Percentiles rank a stretch among this genome's conserved stretches.
phyloP scores from a whole-genome alignment of 2,113 vertebrate species.

The Propithecus coquereli region DNA sequence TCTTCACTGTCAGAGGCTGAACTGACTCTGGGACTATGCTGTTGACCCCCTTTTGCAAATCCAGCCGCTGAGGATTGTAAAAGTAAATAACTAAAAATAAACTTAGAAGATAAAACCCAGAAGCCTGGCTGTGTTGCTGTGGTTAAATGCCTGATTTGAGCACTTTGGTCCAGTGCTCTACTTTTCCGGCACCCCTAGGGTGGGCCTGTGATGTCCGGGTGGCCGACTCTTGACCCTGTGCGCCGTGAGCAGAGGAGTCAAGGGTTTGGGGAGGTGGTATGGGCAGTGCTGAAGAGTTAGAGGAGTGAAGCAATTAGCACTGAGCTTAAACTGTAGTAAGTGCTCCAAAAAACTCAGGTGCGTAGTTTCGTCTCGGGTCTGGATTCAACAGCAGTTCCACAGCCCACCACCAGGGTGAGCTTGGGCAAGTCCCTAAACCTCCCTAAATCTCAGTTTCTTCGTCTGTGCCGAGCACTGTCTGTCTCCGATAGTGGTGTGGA shows the following conservation, averaged over 20 bases:
- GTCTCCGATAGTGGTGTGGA: background rate
- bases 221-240: no score
- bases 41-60: background rate
- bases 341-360: background rate
- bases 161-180: background rate
- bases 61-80: background rate
- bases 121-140: slow-evolving; percentile 12
- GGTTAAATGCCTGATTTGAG: background rate
- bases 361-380: background rate
- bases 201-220: background rate
- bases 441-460: background rate
- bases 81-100: slow-evolving; percentile 44
- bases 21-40: background rate
- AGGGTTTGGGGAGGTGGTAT: background rate
- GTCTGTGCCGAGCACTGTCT: fast-evolving
- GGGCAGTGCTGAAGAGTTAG: background rate
- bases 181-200: background rate
- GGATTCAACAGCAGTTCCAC: background rate
- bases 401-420: fast-evolving
- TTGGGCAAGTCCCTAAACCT: background rate
- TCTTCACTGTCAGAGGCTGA: background rate
- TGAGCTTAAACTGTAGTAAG: background rate
- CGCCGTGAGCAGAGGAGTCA: background rate
- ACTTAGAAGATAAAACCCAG: background rate
- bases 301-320: no score